Base-by-base conservation (phyloP, 1,140 invertebrate species). In the Meteorus sp. region DNA sequence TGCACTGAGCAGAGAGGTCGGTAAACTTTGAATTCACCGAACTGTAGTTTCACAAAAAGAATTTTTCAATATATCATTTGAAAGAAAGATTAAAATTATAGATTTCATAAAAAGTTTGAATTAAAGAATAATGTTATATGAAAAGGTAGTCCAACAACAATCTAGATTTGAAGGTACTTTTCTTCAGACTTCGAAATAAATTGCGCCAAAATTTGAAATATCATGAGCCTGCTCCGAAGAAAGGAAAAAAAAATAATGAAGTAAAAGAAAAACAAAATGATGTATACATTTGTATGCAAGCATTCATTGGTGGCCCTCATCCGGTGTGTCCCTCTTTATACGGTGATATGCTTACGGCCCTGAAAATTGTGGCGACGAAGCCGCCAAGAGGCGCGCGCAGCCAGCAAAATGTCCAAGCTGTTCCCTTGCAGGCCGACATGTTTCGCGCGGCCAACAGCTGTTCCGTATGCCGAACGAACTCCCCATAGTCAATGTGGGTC, bases 381-480 rank as follows among this genome's bases (percentile, higher is more conserved):
- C 73, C 75, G 73, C 73, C 74, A 75, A 78, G 71, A 62, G 54
- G 71, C 74, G 73, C 67, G 74, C 75, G 74, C 71, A 77, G 43
- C 50, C 62, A 58, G 68, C 69, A 60, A 66, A 70, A 73, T 70
- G 72, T 68, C 73, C 66, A 67, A 74, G 71, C 73, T 67, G 69
- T 63, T 68, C 68, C 68, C 70, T 31, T 59, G 7, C 68, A 70
- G 71, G 67, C 65, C 67, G 71, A 72, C 73, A 76, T 77, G 65
- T 75, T n/a, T 76, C 69, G 67, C 68, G 69, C 68, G 65, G 66
- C 73, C 70, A 76, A 75, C 75, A 76, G 77, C 74, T 76, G 76
- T 80, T 80, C 78, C 76, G 63, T 69, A 69, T 69, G 68, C 66
- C 76, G 78, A 77, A 70, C 78, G 62, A 78, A 78, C 76, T 76